Conservation (phyloP, 2,113 vertebrate genomes). For the Ondatra zibethicus region DNA sequence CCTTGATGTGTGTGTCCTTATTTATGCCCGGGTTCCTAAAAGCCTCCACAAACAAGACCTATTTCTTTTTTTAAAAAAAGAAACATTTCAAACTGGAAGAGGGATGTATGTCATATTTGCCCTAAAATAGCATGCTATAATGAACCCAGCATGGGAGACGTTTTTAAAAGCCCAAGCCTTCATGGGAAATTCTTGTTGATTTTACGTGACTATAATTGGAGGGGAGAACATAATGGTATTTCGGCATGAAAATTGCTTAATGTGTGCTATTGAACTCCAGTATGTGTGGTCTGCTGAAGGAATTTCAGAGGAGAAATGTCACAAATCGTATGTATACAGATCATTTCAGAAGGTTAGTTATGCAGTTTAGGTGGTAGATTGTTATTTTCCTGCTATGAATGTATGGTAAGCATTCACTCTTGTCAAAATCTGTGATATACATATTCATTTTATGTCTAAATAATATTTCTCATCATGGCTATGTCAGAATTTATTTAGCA, state of each 20-base stretch:
- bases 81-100: slow-evolving; percentile 36
- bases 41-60: slow-evolving; percentile 69
- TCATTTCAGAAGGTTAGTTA: slow-evolving; percentile 33
- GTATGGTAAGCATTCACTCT: not conserved
- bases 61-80: slow-evolving; percentile 54
- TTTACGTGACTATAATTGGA: slow-evolving; percentile 58
- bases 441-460: not conserved
- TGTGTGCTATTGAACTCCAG: slow-evolving; percentile 70
- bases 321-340: not conserved
- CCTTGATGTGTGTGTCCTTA: slow-evolving; percentile 69
- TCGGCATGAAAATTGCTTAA: slow-evolving; percentile 68
- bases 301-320: slow-evolving; percentile 65
- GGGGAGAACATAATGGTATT: slow-evolving; percentile 49
- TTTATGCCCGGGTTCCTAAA: slow-evolving; percentile 46
- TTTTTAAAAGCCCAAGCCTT: slow-evolving; percentile 1
- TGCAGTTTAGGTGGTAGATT: not conserved
- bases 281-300: slow-evolving; percentile 78
- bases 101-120: slow-evolving; percentile 33
- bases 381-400: not conserved
- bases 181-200: slow-evolving; percentile 61
- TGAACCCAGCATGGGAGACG: slow-evolving; percentile 67
- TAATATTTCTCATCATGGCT: not conserved
- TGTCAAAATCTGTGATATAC: slow-evolving; percentile 16
- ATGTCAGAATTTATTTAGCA: slow-evolving; percentile 31
- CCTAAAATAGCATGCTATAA: slow-evolving; percentile 52